These are phyloP conservation scores for Epizoanthus fatuus DNA, from an alignment of 92 coral and sea anemone species.

Conservation along the genomic window DNA sequence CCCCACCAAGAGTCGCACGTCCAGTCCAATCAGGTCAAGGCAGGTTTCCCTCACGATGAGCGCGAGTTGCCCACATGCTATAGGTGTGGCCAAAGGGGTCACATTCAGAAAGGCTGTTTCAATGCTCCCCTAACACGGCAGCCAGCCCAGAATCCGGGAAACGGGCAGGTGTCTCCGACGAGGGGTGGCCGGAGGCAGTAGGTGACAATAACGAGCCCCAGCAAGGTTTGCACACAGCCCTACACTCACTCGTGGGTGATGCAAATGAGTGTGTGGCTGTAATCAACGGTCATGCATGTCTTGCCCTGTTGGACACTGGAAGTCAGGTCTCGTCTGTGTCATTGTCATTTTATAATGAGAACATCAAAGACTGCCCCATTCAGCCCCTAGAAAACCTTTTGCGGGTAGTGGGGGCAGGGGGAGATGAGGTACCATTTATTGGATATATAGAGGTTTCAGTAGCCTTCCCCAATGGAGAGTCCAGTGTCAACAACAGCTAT, in stretches of 20 bases:
- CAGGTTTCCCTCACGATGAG: not conserved
- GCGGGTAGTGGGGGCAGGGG: conserved; percentile 57
- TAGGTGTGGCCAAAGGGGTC: conserved; percentile 70
- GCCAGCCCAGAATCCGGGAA: conserved; percentile 46
- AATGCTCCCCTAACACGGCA: conserved; percentile 14
- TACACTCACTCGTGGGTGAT: conserved; percentile 48
- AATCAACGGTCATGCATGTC: conserved; percentile 48
- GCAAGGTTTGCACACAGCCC: not conserved
- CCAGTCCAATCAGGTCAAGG: not conserved
- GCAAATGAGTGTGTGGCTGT: conserved; percentile 56
- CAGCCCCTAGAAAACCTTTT: conserved; percentile 34
- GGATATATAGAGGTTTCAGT: conserved; percentile 44
- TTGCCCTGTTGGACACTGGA: conserved; percentile 64
- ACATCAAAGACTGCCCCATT: conserved; percentile 25
- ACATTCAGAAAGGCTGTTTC: conserved; percentile 51
- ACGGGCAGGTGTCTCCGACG: conserved; percentile 45
- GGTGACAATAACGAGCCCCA: conserved; percentile 14
- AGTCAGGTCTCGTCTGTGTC: conserved; percentile 60
- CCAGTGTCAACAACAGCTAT: conserved; percentile 10
- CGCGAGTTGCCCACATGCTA: conserved; percentile 43
- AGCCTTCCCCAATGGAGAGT: conserved; percentile 36
- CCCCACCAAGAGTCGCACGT: not conserved
- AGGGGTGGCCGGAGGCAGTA: conserved; percentile 63
- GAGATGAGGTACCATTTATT: conserved; percentile 55
- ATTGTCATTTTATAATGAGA: conserved; percentile 25